Conservation (phyloP, 1,140 invertebrate species). For the Orius insidiosus region DNA sequence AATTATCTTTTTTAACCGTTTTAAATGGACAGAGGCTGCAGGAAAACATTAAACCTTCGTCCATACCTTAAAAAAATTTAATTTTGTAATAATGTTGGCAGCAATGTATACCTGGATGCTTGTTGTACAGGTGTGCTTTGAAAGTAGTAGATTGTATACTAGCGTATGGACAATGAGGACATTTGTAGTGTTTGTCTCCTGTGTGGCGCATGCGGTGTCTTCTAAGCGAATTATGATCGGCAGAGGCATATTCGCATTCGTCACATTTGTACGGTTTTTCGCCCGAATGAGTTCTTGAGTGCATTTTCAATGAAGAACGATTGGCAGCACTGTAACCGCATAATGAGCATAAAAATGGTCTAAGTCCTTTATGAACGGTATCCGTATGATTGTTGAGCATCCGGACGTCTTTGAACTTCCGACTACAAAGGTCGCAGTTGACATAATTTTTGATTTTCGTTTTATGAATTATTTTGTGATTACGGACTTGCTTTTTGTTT, state of each 20-base stretch:
- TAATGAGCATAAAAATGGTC: constrained; percentile 47
- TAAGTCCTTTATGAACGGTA: constrained; percentile 37
- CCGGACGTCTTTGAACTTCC: constrained; percentile 36
- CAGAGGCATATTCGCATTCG: constrained; percentile 52
- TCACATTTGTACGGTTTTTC: constrained; percentile 69
- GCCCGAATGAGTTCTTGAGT: constrained; percentile 52
- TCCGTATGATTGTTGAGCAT: constrained; percentile 41
- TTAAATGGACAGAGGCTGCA: constrained; percentile 31
- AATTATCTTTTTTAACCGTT: constrained; percentile 30
- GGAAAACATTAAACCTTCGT: constrained; percentile 28
- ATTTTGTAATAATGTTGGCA: neutral
- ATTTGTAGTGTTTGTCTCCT: constrained; percentile 18
- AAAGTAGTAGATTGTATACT: constrained; percentile 49
- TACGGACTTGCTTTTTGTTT: constrained; percentile 22
- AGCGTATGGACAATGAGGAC: constrained; percentile 29
- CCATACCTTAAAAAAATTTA: constrained; percentile 20
- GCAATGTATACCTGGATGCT: constrained; percentile 25
- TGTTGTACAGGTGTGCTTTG: constrained; percentile 36
- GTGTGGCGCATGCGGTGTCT: constrained; percentile 47
- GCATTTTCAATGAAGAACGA: constrained; percentile 44
- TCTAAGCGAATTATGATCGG: constrained; percentile 65
- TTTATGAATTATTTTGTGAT: no score
- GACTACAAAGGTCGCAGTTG: constrained; percentile 40
- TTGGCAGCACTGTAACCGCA: constrained; percentile 50
- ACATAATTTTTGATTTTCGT: neutral